Base-by-base conservation (phyloP, 2,113 vertebrate genomes). In the Malurus elegans region DNA sequence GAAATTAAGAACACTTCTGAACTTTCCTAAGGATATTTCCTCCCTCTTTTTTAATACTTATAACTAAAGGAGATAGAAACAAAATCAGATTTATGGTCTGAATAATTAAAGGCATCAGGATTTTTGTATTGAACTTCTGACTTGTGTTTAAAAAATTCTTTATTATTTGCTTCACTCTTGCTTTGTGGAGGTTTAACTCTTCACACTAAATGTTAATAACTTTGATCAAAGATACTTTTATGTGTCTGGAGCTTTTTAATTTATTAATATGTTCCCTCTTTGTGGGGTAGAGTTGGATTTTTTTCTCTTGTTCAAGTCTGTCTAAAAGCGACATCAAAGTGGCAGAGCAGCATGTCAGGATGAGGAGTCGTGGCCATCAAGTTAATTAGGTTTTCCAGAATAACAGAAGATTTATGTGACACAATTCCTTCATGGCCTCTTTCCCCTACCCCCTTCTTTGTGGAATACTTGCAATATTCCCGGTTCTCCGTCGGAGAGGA, bases 191-290 rank as follows among this genome's bases (percentile, higher is more conserved):
- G n/a, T 72, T 95, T 85, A 94, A 91, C 84, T 85, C 87, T 79
- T 91, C 64, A n/a, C 18, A 3, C 78, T 38, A 25, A 48, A 34
- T 18, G 42, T 12, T 61, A 75, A 48, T 78, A 87, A 6, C 78
- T 54, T 87, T 76, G 94, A 96, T 96, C 94, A 95, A 86, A 94
- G 84, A 67, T 38, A 34, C 92, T 94, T 96, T 76, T 12, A 86
- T 91, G 91, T 92, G 81, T 90, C 74, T 82, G 90, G 45, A 72
- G 79, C 78, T 85, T 75, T 64, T 83, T 58, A 47, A 92, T 95
- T 92, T 93, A 87, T 97, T 91, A 31, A 87, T 92, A 18, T 1
- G 1, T 20, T 65, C 54, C n/a, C 29, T 66, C 50, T 87, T 80
- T 47, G 54, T 80, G 79, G 32, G 54, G 72, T 23, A 73, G 87